Percentiles rank a stretch among this genome's conserved stretches.
These are phyloP conservation scores for Microtus montanus DNA, from an alignment of 2,113 vertebrate genomes.

Conservation along the genomic window DNA sequence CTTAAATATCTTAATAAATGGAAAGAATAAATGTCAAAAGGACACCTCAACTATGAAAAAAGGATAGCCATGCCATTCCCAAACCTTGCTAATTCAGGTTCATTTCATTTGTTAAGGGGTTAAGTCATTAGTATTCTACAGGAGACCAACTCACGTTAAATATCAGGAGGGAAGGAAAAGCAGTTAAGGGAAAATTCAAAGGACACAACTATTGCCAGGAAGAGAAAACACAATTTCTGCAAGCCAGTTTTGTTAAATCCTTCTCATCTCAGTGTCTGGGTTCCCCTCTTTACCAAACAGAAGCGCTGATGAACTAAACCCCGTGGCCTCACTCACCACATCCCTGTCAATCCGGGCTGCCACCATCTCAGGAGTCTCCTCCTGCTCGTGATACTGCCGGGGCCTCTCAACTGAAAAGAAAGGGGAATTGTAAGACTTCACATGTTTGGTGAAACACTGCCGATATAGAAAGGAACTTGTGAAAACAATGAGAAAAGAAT, in stretches of 20 bases:
- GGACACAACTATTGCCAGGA: background rate
- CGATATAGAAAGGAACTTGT: background rate
- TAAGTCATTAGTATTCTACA: background rate
- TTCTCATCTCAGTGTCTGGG: background rate
- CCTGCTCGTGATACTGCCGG: constrained; percentile 83
- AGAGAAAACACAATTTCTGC: background rate
- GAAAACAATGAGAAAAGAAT: background rate
- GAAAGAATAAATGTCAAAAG: background rate
- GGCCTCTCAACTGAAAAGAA: constrained; percentile 87
- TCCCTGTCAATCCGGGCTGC: constrained; percentile 93
- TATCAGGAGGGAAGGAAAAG: constrained; percentile 1
- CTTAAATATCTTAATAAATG: background rate
- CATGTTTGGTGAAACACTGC: background rate
- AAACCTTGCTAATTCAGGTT: background rate
- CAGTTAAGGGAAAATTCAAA: background rate
- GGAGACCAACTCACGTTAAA: background rate
- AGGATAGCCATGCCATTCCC: background rate
- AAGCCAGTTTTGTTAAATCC: constrained; percentile 11
- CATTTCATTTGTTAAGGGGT: background rate
- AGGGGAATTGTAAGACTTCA: background rate
- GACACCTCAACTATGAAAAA: constrained; percentile 38
- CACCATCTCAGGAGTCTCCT: constrained; percentile 88
- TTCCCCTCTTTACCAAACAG: background rate
- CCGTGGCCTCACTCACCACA: constrained; percentile 87
- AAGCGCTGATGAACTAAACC: background rate